Percentiles rank a stretch among this genome's conserved stretches.
These are phyloP conservation scores for Drosophila tripunctata DNA, from an alignment of 2,888 invertebrate species.

Conservation along the genomic window DNA sequence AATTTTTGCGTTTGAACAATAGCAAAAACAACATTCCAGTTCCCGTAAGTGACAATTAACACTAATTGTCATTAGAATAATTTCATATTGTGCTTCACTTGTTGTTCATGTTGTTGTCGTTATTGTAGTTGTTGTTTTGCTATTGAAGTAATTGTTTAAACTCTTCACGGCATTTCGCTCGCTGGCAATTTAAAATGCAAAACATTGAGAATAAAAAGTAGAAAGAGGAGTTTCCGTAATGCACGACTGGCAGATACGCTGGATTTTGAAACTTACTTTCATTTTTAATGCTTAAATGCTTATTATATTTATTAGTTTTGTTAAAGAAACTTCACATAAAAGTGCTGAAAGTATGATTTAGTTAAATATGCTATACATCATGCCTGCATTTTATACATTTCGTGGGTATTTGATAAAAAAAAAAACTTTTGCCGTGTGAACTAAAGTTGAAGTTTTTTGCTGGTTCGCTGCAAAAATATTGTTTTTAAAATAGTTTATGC, in stretches of 20 bases:
- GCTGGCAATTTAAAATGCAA: slow-evolving; percentile 70
- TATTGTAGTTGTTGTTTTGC: slow-evolving; percentile 16
- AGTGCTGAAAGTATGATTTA: too few species aligned
- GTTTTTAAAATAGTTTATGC: slow-evolving; percentile 71
- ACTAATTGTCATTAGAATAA: slow-evolving; percentile 79
- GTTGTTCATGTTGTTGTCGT: slow-evolving; percentile 25
- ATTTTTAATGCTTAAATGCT: neutral
- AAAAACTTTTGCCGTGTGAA: slow-evolving; percentile 58
- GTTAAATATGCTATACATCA: neutral
- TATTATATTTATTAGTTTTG: too few species aligned
- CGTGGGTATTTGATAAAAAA: slow-evolving; percentile 16
- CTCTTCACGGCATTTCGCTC: slow-evolving; percentile 69
- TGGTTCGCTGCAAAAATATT: slow-evolving; percentile 61
- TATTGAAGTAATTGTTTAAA: slow-evolving; percentile 72
- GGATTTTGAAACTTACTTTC: neutral
- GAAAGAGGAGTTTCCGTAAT: neutral
- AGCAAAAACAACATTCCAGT: slow-evolving; percentile 39
- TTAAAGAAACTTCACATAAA: too few species aligned
- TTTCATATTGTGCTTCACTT: slow-evolving; percentile 65
- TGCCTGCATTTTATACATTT: neutral
- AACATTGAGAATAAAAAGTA: slow-evolving; percentile 36
- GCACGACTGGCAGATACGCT: slow-evolving; percentile 16
- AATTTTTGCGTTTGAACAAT: slow-evolving; percentile 51
- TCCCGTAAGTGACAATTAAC: slow-evolving; percentile 76
- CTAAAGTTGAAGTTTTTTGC: slow-evolving; percentile 28